phyloP scores from a whole-genome alignment of 2,797 vertebrate genomes.

The Sebastolobus alascanus region DNA sequence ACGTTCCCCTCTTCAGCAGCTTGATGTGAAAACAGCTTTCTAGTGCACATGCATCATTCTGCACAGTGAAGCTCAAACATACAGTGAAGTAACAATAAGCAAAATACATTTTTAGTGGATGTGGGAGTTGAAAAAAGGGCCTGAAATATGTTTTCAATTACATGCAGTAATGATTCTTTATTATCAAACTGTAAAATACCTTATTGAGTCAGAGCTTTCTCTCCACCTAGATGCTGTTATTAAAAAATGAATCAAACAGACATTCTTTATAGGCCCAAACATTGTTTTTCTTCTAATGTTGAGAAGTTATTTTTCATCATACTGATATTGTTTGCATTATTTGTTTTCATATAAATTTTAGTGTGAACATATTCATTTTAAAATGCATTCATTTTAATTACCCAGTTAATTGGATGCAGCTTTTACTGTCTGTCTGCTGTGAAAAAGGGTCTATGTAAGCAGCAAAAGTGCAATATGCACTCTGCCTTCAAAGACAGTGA shows the following conservation, averaged over 20 bases:
- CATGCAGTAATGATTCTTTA: background rate
- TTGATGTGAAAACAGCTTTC: background rate
- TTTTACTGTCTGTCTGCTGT: background rate
- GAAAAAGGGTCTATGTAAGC: background rate
- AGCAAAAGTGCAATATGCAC: conserved; percentile 9
- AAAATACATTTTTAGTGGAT: background rate
- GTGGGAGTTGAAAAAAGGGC: background rate
- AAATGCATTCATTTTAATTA: background rate
- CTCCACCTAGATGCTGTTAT: background rate
- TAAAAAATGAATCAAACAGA: background rate
- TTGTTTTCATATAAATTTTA: background rate
- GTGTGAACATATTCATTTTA: background rate
- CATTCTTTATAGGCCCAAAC: background rate
- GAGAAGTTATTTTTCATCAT: background rate
- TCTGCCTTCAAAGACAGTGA: background rate
- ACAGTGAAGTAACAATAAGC: background rate
- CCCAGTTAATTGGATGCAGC: background rate
- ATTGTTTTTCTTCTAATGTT: background rate
- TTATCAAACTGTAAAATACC: background rate
- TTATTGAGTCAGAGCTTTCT: background rate
- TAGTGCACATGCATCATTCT: background rate
- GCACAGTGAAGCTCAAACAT: background rate
- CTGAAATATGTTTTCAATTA: background rate
- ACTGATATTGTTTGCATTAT: background rate
- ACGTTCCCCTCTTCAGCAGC: background rate